Evolutionary conservation across 2,888 invertebrate species (phyloP).

Genomic region (Fabriciana adippe): DNA sequence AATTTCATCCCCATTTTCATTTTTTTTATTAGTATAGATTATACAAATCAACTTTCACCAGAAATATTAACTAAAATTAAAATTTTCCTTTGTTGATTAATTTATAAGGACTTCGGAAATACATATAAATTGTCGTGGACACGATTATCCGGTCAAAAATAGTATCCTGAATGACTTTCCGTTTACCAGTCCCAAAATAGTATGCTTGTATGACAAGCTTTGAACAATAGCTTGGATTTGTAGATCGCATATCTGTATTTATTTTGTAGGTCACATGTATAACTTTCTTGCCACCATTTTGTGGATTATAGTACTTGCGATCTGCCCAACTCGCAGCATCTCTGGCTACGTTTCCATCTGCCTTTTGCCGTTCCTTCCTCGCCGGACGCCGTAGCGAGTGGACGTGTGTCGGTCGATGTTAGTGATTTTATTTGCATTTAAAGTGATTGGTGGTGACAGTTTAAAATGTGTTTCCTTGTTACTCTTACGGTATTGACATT

Average conservation of each 20-base stretch:
- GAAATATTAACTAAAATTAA: slow-evolving; percentile 35
- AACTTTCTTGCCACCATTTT: slow-evolving; percentile 51
- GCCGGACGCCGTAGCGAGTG: no score
- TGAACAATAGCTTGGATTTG: slow-evolving; percentile 60
- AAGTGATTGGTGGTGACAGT: no score
- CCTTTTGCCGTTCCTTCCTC: no score
- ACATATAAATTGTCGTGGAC: slow-evolving; percentile 54
- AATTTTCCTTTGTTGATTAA: slow-evolving; percentile 56
- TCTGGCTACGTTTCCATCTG: slow-evolving; percentile 46
- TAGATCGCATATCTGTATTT: slow-evolving; percentile 48
- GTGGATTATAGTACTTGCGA: slow-evolving; percentile 53
- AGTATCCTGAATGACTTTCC: slow-evolving; percentile 50
- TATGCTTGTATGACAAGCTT: slow-evolving; percentile 61
- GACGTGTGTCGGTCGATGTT: no score
- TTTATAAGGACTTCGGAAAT: slow-evolving; percentile 54
- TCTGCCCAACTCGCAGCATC: slow-evolving; percentile 59
- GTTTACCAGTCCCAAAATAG: slow-evolving; percentile 55
- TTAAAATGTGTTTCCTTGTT: no score
- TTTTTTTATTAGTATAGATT: no score
- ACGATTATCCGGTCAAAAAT: slow-evolving; percentile 47
- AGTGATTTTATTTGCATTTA: no score
- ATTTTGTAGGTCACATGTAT: slow-evolving; percentile 56
- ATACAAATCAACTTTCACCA: no score
- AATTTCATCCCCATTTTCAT: no score
- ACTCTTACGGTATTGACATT: no score